phyloP scores from a whole-genome alignment of 2,113 vertebrate genomes.

The Psophia crepitans region DNA sequence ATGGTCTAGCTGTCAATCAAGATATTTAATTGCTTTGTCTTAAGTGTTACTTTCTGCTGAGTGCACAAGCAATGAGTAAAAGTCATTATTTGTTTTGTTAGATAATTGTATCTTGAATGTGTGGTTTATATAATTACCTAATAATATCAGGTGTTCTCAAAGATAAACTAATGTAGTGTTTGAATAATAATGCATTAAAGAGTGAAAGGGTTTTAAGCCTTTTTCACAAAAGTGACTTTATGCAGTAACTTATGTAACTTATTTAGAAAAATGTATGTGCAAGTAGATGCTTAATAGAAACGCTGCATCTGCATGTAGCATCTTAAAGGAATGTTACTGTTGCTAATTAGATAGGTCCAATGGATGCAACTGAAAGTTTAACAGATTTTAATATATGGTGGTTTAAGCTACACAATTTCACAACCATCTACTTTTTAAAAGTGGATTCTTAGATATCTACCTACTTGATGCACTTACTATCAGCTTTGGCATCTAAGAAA shows the following conservation, averaged over 20 bases:
- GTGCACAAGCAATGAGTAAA: background rate
- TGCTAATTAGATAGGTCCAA: background rate
- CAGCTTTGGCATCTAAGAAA: background rate
- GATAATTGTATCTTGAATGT: background rate
- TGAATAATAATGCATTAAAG: background rate
- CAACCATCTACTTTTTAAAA: background rate
- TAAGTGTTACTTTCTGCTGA: background rate
- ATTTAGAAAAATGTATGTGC: background rate
- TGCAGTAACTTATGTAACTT: background rate
- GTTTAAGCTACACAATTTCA: background rate
- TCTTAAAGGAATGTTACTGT: background rate
- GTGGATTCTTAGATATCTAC: background rate
- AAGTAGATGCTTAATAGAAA: background rate
- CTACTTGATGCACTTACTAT: background rate
- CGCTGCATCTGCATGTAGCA: background rate
- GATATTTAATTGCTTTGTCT: background rate
- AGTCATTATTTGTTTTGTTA: background rate
- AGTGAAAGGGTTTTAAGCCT: background rate
- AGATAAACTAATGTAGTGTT: background rate
- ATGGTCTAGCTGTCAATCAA: background rate
- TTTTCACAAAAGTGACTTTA: background rate
- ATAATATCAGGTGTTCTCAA: background rate
- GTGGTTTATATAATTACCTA: background rate
- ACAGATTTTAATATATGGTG: background rate
- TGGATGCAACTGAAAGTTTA: background rate